Evolutionary conservation across 2,888 invertebrate genomes (phyloP).

Genomic region (Dolichopus griseipennis): DNA sequence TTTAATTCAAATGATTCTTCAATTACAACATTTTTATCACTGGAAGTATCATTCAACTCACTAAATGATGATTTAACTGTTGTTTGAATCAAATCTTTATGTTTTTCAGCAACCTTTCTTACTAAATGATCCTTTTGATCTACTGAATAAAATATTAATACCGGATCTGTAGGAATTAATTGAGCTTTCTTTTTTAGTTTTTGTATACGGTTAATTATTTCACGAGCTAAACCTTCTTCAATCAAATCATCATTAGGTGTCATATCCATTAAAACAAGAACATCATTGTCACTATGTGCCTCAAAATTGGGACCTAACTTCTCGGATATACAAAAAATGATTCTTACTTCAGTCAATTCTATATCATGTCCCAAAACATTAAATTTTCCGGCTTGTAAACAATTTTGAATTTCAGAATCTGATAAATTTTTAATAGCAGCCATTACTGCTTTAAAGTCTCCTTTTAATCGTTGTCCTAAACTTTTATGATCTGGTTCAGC

Average conservation of each 20-base stretch:
- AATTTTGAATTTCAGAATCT: conserved; percentile 69
- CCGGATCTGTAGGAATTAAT: conserved; percentile 83
- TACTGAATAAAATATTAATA: conserved; percentile 62
- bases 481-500: conserved; percentile 92
- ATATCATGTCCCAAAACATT: conserved; percentile 67
- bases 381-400: conserved; percentile 61
- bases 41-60: conserved; percentile 24
- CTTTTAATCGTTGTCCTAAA: conserved; percentile 76
- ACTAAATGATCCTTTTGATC: conserved; percentile 51
- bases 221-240: conserved; percentile 91
- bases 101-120: conserved; percentile 58
- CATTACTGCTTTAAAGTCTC: conserved; percentile 80
- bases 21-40: conserved; percentile 31
- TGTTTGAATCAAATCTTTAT: conserved; percentile 67
- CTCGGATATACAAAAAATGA: conserved; percentile 50
- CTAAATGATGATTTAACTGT: conserved; percentile 72
- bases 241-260: conserved; percentile 82
- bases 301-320: conserved; percentile 61
- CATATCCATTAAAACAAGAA: conserved; percentile 81
- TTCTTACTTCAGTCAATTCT: conserved; percentile 66
- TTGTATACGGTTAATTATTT: conserved; percentile 92
- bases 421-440: conserved; percentile 68
- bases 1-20: conserved; percentile 50
- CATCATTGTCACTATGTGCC: conserved; percentile 81
- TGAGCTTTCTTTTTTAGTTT: conserved; percentile 92